Evolutionary conservation across 2,113 vertebrate species (phyloP).

Genomic region (Melanostigma gelatinosum): DNA sequence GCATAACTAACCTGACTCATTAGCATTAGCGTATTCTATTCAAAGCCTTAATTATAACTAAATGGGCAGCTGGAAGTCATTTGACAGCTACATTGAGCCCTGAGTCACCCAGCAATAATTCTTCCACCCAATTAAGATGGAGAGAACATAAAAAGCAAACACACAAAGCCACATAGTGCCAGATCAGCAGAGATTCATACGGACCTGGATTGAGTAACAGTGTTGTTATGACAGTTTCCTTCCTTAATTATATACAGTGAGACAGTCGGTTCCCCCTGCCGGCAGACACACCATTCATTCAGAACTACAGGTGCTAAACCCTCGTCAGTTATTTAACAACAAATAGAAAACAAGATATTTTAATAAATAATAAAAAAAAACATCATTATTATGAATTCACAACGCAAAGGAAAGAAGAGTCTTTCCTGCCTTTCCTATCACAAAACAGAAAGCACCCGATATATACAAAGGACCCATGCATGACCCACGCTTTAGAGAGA

Average conservation of each 20-base stretch:
- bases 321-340: conserved; percentile 8
- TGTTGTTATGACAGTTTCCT: conserved; percentile 18
- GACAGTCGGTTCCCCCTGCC: background rate
- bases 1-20: conserved; percentile 70
- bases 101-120: conserved; percentile 49
- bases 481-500: background rate
- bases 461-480: background rate
- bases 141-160: conserved; percentile 39
- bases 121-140: conserved; percentile 57
- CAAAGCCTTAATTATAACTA: conserved; percentile 67
- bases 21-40: conserved; percentile 57
- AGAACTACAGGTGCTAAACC: conserved; percentile 12
- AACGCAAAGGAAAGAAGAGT: background rate
- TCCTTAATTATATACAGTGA: conserved; percentile 26
- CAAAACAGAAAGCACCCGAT: background rate
- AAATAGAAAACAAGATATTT: background rate
- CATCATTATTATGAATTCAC: conserved; percentile 19
- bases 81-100: conserved; percentile 59
- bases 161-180: conserved; percentile 38
- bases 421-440: background rate
- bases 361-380: background rate
- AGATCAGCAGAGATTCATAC: conserved; percentile 39
- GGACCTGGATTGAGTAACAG: conserved; percentile 23
- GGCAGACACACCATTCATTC: background rate
- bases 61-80: conserved; percentile 60